Conservation (phyloP, 2,888 invertebrate genomes). For the Drosophila anomalata region DNA sequence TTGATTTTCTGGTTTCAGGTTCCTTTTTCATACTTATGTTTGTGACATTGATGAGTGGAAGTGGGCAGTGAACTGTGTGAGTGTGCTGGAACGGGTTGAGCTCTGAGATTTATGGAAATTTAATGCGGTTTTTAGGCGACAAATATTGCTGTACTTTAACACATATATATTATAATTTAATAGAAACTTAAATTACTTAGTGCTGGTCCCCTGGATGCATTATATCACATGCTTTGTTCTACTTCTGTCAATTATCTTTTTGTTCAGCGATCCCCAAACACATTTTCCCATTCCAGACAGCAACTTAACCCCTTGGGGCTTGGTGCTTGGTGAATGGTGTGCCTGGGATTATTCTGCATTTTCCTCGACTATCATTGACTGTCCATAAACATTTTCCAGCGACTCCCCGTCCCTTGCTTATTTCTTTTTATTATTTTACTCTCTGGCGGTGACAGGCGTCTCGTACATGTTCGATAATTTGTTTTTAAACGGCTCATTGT, state of each 20-base stretch:
- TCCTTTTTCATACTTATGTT: conserved; percentile 20
- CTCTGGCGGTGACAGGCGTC: conserved; percentile 67
- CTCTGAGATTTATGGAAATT: conserved; percentile 6
- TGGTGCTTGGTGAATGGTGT: background rate
- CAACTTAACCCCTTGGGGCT: conserved; percentile 35
- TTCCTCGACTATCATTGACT: conserved; percentile 55
- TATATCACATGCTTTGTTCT: conserved; percentile 26
- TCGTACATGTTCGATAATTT: conserved; percentile 74
- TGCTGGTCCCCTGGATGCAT: conserved; percentile 9
- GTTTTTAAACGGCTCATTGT: conserved; percentile 72
- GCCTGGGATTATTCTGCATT: conserved; percentile 26
- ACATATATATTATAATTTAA: background rate
- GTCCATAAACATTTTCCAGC: conserved; percentile 44
- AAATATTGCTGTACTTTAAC: background rate
- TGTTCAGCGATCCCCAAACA: conserved; percentile 21
- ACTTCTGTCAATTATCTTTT: conserved; percentile 38
- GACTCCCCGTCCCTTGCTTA: background rate
- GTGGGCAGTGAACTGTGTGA: conserved; percentile 33
- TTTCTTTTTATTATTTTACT: conserved; percentile 38
- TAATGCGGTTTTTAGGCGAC: background rate
- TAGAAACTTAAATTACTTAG: background rate
- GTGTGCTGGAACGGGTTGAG: conserved; percentile 8
- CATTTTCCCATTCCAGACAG: conserved; percentile 10
- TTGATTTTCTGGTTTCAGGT: conserved; percentile 13
- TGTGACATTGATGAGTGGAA: conserved; percentile 40